phyloP scores from a whole-genome alignment of 1,140 invertebrate genomes.

The Eurosta solidaginis region DNA sequence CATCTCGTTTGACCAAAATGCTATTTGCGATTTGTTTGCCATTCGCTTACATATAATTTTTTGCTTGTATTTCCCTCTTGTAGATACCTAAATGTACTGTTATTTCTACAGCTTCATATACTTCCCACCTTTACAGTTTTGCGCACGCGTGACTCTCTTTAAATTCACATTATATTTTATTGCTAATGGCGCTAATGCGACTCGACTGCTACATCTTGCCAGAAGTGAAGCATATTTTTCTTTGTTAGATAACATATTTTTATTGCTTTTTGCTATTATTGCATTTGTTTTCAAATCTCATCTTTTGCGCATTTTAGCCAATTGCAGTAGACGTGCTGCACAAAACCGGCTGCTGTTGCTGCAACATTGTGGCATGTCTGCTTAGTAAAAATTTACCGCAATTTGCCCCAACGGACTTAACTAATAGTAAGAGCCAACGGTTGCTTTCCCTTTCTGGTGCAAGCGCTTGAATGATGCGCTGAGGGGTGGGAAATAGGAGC shows the following conservation, averaged over 20 bases:
- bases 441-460: conserved; percentile 58
- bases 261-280: conserved; percentile 13
- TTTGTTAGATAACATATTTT: conserved; percentile 1
- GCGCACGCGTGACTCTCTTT: conserved; percentile 27
- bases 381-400: conserved; percentile 26
- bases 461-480: not conserved
- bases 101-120: not conserved
- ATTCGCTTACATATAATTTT: not conserved
- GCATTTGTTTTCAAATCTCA: not conserved
- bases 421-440: conserved; percentile 41
- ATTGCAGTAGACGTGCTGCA: not conserved
- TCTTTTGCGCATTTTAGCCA: conserved; percentile 3
- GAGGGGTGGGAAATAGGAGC: not conserved
- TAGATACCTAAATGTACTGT: conserved; percentile 5
- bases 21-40: not conserved
- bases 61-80: not conserved
- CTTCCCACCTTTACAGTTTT: conserved; percentile 14
- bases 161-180: conserved; percentile 23
- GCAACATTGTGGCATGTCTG: not conserved
- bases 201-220: not conserved
- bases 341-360: not conserved
- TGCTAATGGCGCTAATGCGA: not conserved
- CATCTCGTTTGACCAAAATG: conserved; percentile 27
- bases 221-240: too few species aligned
- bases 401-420: conserved; percentile 21